These are phyloP conservation scores for Spea multiplicata DNA, from an alignment of 2,113 vertebrate species.

Conservation along the genomic window DNA sequence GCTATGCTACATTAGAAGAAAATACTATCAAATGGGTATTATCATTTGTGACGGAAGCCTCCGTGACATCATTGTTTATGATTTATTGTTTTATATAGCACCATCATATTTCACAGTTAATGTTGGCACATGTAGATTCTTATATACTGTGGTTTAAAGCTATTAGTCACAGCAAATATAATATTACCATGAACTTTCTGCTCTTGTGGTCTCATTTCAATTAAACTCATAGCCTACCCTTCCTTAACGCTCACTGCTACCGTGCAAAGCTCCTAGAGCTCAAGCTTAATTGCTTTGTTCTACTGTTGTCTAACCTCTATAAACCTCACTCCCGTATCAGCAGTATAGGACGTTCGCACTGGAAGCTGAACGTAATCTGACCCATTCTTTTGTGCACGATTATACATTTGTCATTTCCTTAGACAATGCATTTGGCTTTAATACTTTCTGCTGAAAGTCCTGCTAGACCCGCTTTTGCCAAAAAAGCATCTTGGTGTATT, in stretches of 20 bases:
- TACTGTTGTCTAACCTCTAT: conserved; percentile 40
- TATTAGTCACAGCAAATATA: neutral
- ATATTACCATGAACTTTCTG: neutral
- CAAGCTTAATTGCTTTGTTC: conserved; percentile 41
- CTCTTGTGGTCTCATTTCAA: conserved; percentile 24
- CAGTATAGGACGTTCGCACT: conserved; percentile 16
- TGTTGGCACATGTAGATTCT: no score
- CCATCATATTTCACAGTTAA: no score
- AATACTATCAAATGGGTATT: no score
- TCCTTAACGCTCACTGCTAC: conserved; percentile 29
- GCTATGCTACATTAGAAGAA: no score
- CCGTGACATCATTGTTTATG: no score
- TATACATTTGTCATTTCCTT: conserved; percentile 19
- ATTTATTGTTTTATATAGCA: no score
- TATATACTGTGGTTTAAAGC: no score
- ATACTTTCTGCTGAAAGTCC: conserved; percentile 2
- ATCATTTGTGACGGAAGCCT: no score
- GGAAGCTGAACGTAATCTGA: conserved; percentile 2
- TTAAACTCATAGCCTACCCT: conserved; percentile 33
- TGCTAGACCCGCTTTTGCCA: neutral
- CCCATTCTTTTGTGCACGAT: conserved; percentile 8
- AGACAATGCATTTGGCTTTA: conserved; percentile 6
- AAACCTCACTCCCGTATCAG: conserved; percentile 30
- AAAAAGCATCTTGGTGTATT: neutral
- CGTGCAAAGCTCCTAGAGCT: conserved; percentile 25